Conservation (phyloP, 2,797 vertebrate genomes). For the Molossus molossus region DNA sequence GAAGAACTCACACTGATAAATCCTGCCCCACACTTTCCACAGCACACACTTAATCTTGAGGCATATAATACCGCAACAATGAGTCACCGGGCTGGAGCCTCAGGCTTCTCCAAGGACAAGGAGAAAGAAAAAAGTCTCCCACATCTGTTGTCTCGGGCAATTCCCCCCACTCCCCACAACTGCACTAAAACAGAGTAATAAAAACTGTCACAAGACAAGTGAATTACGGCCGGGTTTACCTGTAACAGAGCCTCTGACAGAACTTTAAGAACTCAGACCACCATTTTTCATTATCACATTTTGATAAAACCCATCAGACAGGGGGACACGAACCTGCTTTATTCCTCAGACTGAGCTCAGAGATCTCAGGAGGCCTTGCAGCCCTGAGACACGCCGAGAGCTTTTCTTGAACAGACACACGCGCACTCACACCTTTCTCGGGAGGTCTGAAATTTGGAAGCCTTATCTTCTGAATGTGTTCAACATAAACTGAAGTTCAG, state of each 20-base stretch:
- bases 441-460: background rate
- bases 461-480: conserved; percentile 12
- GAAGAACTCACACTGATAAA: conserved; percentile 80
- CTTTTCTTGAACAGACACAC: background rate
- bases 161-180: conserved; percentile 48
- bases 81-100: conserved; percentile 79
- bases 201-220: conserved; percentile 64
- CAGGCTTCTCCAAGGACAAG: conserved; percentile 50
- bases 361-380: background rate
- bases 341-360: background rate
- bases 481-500: conserved; percentile 54
- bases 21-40: conserved; percentile 80
- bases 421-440: conserved; percentile 6
- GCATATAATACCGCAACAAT: conserved; percentile 79
- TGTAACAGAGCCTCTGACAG: conserved; percentile 24
- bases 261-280: background rate
- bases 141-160: conserved; percentile 77
- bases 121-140: conserved; percentile 50
- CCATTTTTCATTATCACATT: conserved; percentile 69
- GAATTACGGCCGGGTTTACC: conserved; percentile 72
- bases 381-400: background rate
- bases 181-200: conserved; percentile 61
- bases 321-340: background rate
- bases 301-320: conserved; percentile 71
- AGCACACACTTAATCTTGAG: conserved; percentile 80